Conservation (phyloP, 2,797 vertebrate species). For the Pseudochirops cupreus region DNA sequence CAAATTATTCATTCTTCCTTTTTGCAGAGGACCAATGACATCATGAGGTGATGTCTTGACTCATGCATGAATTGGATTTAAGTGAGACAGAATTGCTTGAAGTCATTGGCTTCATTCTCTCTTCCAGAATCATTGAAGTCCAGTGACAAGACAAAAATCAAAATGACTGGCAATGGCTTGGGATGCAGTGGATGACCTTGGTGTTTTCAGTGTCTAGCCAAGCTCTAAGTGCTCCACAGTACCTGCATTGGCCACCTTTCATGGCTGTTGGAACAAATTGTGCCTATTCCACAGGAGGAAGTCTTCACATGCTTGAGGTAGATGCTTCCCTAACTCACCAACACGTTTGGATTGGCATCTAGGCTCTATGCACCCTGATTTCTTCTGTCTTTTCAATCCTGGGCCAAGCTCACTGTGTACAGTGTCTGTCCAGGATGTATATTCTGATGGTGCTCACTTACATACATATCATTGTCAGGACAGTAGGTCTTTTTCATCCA, state of each 20-base stretch:
- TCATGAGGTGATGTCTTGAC: neutral
- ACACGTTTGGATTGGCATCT: neutral
- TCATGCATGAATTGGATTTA: neutral
- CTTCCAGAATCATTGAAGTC: neutral
- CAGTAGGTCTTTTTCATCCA: neutral
- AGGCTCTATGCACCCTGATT: neutral
- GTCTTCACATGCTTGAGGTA: neutral
- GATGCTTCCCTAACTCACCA: neutral
- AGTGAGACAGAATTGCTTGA: neutral
- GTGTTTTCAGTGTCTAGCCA: neutral
- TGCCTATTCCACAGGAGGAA: neutral
- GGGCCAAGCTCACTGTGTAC: neutral
- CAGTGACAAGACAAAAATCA: no score
- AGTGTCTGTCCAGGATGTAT: neutral
- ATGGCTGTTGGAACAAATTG: neutral
- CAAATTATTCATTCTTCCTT: neutral
- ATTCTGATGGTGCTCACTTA: neutral
- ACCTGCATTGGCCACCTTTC: neutral
- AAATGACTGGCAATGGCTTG: neutral
- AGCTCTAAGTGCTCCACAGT: neutral
- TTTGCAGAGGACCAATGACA: neutral
- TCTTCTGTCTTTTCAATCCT: neutral
- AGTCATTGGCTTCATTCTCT: neutral
- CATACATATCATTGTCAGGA: neutral
- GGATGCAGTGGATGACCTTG: neutral